A percentile compares a stretch with the other conserved stretches of the same genome.
Evolutionary conservation across 1,140 invertebrate species (phyloP).

Genomic region (Macrobrachium rosenbergii): DNA sequence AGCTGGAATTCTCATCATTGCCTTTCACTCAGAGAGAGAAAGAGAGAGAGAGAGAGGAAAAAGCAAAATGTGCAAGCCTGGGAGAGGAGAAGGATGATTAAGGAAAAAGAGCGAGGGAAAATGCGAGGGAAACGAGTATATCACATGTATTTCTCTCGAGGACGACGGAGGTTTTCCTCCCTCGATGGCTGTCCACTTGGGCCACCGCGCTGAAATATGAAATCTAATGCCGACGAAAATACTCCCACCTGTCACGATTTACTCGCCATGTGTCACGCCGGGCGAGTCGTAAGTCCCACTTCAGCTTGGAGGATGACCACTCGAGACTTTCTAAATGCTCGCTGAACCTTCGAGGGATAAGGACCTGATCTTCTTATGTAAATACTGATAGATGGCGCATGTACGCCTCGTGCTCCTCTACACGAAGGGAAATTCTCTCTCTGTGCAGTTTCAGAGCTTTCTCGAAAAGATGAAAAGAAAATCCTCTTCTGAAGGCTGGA

Average conservation of each 20-base stretch:
- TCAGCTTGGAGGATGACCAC: background rate
- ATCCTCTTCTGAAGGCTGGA: no score
- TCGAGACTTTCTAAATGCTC: background rate
- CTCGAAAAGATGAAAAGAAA: no score
- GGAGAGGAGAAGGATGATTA: background rate
- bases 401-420: no score
- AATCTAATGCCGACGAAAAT: conserved; percentile 55
- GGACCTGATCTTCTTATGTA: no score
- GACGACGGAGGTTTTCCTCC: conserved; percentile 39
- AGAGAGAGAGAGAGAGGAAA: background rate
- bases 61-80: background rate
- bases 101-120: no score
- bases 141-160: background rate
- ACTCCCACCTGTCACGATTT: conserved; percentile 56
- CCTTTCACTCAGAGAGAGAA: background rate
- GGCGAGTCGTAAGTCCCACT: conserved; percentile 22
- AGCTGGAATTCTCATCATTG: no score
- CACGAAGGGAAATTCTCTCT: no score
- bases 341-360: background rate
- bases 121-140: no score
- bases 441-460: no score
- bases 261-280: conserved; percentile 38
- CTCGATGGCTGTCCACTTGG: conserved; percentile 43
- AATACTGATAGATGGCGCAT: no score
- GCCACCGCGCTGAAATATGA: conserved; percentile 52